Evolutionary conservation across 2,113 vertebrate genomes (phyloP), one percentile per base, ranked within the genome.

Genomic region (Serinus canaria): DNA sequence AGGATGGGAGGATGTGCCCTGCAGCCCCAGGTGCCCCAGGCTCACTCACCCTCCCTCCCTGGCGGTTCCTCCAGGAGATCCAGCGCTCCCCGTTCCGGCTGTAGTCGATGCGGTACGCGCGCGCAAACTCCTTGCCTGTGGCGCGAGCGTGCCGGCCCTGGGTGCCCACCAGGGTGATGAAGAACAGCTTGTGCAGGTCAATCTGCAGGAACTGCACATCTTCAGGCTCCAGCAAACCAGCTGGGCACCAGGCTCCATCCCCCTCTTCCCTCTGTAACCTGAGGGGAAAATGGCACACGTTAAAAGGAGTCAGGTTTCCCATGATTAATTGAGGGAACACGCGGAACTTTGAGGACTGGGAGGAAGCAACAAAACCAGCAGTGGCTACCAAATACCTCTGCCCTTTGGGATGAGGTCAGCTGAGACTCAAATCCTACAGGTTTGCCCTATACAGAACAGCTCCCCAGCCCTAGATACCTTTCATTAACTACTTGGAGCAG

Each of bases 231-330:
- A 98, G 95, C 37, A 98, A 98, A 9, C 98, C 98, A 14, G 98
- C 96, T 1, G 99, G 98, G 94, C 99, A 99, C 99, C 99, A 99
- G n/a, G 99, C 99, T 2, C 99, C 99, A 2, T 99, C 99, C 0
- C 99, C 99, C 27, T 98, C 98, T 90, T 99, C 99, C 52, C 97
- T 97, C 70, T 99, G 98, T 80, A 99, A 88, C 94, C 99, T 99
- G 94, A 79, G 14, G 43, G 58, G 66, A 23, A 83, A 83, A 62
- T 12, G 10, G 39, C 17, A 47, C 1, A 0, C 4, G 0, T 44
- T 21, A 44, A 37, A 53, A 60, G 19, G 25, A 43, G 10, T 0
- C 6, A 7, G 8, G 33, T n/a, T 76, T 31, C 8, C 10, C n/a
- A 22, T 9, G 44, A 73, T 55, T 6, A 31, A 60, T 5, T 27